Evolutionary conservation across 2,797 vertebrate species (phyloP).

Genomic region (Hoplostethus mediterraneus): DNA sequence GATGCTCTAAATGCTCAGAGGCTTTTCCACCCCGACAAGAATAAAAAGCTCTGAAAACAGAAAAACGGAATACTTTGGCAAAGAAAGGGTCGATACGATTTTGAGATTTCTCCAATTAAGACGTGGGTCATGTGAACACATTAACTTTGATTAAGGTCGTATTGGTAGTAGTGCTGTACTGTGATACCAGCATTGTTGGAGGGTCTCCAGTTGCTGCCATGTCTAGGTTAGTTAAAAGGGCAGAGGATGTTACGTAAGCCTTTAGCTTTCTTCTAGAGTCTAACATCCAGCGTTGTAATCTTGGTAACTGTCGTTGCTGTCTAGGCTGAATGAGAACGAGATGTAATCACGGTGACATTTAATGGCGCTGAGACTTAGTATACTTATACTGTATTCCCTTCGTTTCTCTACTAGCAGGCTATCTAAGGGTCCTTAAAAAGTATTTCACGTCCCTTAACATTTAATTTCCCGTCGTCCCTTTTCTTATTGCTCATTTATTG

Average conservation of each 20-base stretch:
- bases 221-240: slow-evolving; percentile 22
- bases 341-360: slow-evolving; percentile 46
- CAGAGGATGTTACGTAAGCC: slow-evolving; percentile 50
- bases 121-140: neutral
- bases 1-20: too few relatives aligned
- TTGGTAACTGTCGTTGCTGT: slow-evolving; percentile 44
- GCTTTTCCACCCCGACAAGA: too few relatives aligned
- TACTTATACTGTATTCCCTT: slow-evolving; percentile 7
- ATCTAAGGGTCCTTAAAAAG: too few relatives aligned
- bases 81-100: too few relatives aligned
- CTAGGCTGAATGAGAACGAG: slow-evolving; percentile 39
- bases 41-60: too few relatives aligned
- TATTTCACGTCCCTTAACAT: too few relatives aligned
- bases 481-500: too few relatives aligned
- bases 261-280: slow-evolving; percentile 35
- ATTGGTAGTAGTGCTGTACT: neutral
- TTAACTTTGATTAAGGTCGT: neutral
- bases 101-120: neutral
- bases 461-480: too few relatives aligned
- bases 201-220: slow-evolving; percentile 19
- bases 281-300: slow-evolving; percentile 30
- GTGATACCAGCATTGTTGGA: neutral
- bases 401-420: neutral
- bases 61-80: too few relatives aligned
- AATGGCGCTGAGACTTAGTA: neutral